Evolutionary conservation across 2,113 vertebrate genomes (phyloP), one percentile per base, ranked within the genome.

Genomic region (Sinosuthora webbiana): DNA sequence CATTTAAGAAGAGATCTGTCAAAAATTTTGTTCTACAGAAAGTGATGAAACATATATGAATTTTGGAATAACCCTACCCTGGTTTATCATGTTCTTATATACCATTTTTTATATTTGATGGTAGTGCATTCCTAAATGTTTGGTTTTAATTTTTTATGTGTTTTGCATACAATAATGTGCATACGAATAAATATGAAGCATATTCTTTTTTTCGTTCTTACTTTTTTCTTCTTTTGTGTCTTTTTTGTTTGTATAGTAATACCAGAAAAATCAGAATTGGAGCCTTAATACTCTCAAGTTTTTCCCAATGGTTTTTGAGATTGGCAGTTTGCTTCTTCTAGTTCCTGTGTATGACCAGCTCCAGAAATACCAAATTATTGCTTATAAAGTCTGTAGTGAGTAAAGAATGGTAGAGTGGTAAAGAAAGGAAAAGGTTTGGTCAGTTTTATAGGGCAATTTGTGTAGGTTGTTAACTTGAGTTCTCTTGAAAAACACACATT

Each of bases 361-460:
- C 65, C 65, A 96, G 87, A 95, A 94, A 90, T 87, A 91, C 42
- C 80, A 74, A 93, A 89, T 65, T 42, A 45, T 69, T 91, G 44
- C 41, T 80, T 14, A 30, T 63, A 52, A 94, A 80, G 4, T 73
- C 73, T 90, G 78, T 39, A 91, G 59, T 80, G 78, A 67, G 35
- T 83, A 39, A 91, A 87, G 74, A 79, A 76, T 85, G 59, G 81
- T 73, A 57, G 35, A 71, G 55, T 80, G 84, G 87, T 95, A 93
- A 95, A 94, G 85, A 91, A 91, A 94, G 93, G 60, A 89, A 83
- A 93, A 93, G 35, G 50, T n/a, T 73, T 39, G 82, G 70, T 90
- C 82, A 88, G 35, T 94, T 97, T 95, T 95, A 96, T 59, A 70
- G 82, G 82, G 84, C 55, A 95, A 91, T 96, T 95, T 96, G 50